Evolutionary conservation across 2,797 vertebrate genomes (phyloP).

Genomic region (Sebastes goodei): DNA sequence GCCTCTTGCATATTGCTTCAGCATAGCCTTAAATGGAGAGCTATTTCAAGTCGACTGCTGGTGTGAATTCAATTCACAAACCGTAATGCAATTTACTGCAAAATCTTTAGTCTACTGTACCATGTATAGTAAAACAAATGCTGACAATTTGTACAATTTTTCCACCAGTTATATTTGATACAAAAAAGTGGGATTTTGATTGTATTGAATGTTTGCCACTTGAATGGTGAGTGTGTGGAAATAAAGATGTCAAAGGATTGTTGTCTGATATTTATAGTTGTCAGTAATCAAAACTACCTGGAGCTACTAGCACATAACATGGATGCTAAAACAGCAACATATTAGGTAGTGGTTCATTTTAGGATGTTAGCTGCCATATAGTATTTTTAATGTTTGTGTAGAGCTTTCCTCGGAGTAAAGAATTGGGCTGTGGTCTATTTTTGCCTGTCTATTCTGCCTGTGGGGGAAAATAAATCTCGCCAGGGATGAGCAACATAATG

Average conservation of each 20-base stretch:
- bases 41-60: constrained; percentile 37
- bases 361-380: background rate
- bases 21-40: constrained; percentile 7
- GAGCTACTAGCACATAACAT: background rate
- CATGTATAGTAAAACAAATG: constrained; percentile 63
- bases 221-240: constrained; percentile 29
- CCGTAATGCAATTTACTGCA: constrained; percentile 17
- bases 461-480: background rate
- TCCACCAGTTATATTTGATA: constrained; percentile 60
- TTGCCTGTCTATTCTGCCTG: background rate
- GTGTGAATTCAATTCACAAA: constrained; percentile 42
- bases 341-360: background rate
- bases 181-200: constrained; percentile 39
- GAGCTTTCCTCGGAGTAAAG: background rate
- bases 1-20: background rate
- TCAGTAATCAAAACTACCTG: background rate
- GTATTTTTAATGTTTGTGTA: background rate
- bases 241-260: constrained; percentile 66
- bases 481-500: background rate
- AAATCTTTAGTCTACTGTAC: constrained; percentile 56
- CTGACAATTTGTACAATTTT: constrained; percentile 67
- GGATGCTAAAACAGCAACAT: background rate
- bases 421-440: background rate
- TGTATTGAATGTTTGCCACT: constrained; percentile 37
- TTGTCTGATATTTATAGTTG: background rate